Evolutionary conservation across 30 jellyfish, hydroid and myxozoan species (phyloP), one percentile per base, ranked within the genome.

Genomic region (Cassiopea xamachana): DNA sequence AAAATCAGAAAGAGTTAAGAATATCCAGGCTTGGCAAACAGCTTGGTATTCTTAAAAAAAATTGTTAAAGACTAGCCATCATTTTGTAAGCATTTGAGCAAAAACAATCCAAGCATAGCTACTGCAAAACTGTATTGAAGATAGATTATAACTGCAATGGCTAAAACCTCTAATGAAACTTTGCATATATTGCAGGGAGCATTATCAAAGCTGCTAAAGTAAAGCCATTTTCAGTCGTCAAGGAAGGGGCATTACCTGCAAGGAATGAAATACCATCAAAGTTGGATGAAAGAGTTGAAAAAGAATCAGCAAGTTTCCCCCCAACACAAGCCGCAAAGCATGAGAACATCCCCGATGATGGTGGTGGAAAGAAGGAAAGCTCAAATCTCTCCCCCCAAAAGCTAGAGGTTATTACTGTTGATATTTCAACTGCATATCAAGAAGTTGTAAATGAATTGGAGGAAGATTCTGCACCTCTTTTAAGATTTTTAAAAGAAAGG

Each of bases 391-490:
- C 76, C 45, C 8, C 19, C 17, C 46, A 61, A 51, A 70, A 60
- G 61, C 67, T 75, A 0, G 85, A 87, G 61, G 15, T 87, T 14
- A 48, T 87, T 18, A 2, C 88, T n/a, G 86, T 93, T 18, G 84
- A 62, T 14, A 70, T 93, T 75, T 18, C 93, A 58, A 19, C 80
- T 16, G 90, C 73, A 14, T 93, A 60, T 77, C 69, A 61, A 15
- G 60, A 46, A 39, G 74, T 93, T 15, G 61, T 93, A 7, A 51
- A 73, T 2, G 59, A 73, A 46, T 49, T 93, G 50, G 98, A 89
- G 44, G 75, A 69, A 62, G 97, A 93, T 60, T 88, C 98, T 1
- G 73, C 95, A 61, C 93, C 98, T 7, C 75, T 93, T 47, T 71
- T 93, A 48, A 86, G 80, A 18, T 89, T 82, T 73, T 70, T 93